Evolutionary conservation across 1,140 invertebrate species (phyloP).

Genomic region (Microplitis demolitor): DNA sequence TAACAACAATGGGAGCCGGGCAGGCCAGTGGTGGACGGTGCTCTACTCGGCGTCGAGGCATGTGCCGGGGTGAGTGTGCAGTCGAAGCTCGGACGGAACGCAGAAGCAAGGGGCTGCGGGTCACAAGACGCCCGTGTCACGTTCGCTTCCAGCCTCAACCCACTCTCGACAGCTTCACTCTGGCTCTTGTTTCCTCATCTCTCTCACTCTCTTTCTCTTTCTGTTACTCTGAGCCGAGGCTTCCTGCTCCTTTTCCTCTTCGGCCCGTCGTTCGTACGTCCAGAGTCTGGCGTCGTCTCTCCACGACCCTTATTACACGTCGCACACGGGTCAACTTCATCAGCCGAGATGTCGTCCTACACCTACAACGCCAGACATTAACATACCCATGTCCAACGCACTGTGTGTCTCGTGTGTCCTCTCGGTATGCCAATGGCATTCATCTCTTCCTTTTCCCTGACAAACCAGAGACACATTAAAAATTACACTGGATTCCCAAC

Average conservation of each 20-base stretch:
- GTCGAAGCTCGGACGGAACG: constrained; percentile 7
- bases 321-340: constrained; percentile 22
- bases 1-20: constrained; percentile 11
- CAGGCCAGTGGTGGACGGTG: constrained; percentile 38
- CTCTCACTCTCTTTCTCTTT: constrained; percentile 26
- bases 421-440: constrained; percentile 25
- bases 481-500: constrained; percentile 10
- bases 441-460: constrained; percentile 6
- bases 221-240: neutral
- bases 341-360: constrained; percentile 14
- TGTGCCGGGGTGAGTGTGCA: constrained; percentile 33
- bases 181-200: constrained; percentile 31
- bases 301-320: constrained; percentile 10
- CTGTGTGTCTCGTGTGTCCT: constrained; percentile 1
- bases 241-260: neutral
- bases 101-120: constrained; percentile 35
- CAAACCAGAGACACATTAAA: constrained; percentile 5
- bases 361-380: constrained; percentile 7
- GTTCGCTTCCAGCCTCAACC: constrained; percentile 56
- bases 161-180: constrained; percentile 30
- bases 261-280: constrained; percentile 15
- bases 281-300: neutral
- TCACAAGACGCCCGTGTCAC: constrained; percentile 57
- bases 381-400: constrained; percentile 16
- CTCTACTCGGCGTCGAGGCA: constrained; percentile 39